Conservation (phyloP, 2,113 vertebrate genomes). For the Sylvietta virens region DNA sequence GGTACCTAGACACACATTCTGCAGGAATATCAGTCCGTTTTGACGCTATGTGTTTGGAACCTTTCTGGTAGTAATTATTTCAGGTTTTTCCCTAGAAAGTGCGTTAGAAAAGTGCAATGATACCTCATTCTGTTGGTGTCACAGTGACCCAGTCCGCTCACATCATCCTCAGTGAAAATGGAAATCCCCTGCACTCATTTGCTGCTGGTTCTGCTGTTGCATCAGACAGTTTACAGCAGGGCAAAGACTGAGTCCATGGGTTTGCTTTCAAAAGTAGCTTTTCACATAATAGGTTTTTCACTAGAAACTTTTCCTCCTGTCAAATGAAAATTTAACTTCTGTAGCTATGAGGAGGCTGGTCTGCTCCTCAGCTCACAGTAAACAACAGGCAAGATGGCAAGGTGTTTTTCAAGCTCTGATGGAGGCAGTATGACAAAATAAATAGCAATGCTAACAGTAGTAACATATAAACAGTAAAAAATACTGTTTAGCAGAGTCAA, state of each 20-base stretch:
- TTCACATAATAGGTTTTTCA: no score
- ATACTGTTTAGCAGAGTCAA: neutral
- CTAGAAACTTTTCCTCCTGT: neutral
- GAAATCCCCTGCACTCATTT: neutral
- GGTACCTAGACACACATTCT: neutral
- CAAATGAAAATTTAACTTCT: neutral
- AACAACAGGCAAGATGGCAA: neutral
- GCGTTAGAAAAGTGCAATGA: neutral
- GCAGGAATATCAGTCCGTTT: neutral
- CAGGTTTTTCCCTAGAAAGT: neutral
- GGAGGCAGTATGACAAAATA: neutral
- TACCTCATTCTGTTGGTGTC: neutral
- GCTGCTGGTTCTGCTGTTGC: neutral
- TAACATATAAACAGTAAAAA: neutral
- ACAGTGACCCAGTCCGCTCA: neutral
- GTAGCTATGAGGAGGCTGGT: neutral
- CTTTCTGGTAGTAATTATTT: neutral
- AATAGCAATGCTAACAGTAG: neutral
- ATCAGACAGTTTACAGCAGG: neutral
- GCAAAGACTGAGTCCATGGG: fast-evolving
- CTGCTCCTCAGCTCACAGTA: neutral
- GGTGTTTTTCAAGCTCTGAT: neutral
- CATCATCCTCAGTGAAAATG: neutral
- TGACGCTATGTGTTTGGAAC: neutral
- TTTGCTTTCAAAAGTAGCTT: neutral